phyloP scores from a whole-genome alignment of 2,888 invertebrate genomes.

The Selenia dentaria region DNA sequence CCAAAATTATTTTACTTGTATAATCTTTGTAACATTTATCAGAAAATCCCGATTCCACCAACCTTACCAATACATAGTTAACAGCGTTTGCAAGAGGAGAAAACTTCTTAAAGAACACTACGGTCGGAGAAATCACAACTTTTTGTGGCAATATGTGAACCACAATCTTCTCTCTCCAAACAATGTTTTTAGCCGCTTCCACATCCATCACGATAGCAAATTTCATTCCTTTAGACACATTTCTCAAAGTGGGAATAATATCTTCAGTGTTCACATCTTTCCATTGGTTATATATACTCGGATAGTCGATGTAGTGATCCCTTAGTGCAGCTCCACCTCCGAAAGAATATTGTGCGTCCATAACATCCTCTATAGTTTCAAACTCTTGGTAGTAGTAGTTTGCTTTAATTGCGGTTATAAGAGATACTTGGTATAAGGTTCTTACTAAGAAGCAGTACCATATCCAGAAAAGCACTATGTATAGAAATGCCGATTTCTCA shows the following conservation, averaged over 20 bases:
- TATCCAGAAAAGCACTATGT: conserved; percentile 58
- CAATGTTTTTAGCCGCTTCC: conserved; percentile 44
- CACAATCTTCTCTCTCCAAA: conserved; percentile 39
- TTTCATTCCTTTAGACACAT: conserved; percentile 52
- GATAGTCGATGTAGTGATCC: conserved; percentile 61
- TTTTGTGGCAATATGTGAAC: conserved; percentile 54
- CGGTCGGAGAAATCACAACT: conserved; percentile 53
- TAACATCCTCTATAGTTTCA: conserved; percentile 56
- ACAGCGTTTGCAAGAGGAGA: conserved; percentile 55
- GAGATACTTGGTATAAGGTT: conserved; percentile 65
- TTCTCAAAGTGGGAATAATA: conserved; percentile 43
- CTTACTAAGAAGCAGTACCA: conserved; percentile 68
- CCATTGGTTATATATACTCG: conserved; percentile 57
- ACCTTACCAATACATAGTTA: conserved; percentile 47
- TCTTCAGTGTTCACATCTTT: conserved; percentile 43
- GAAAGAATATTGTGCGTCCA: conserved; percentile 52
- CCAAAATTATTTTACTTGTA: conserved; percentile 22
- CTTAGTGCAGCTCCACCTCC: conserved; percentile 61
- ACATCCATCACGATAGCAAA: conserved; percentile 61
- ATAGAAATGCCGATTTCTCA: conserved; percentile 46
- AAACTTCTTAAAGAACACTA: conserved; percentile 66
- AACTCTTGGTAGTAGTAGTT: conserved; percentile 53
- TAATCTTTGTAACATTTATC: conserved; percentile 52
- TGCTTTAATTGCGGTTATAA: conserved; percentile 63
- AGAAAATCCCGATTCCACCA: conserved; percentile 57